phyloP scores from a whole-genome alignment of 2,888 invertebrate genomes.

The Ectemnius lituratus region DNA sequence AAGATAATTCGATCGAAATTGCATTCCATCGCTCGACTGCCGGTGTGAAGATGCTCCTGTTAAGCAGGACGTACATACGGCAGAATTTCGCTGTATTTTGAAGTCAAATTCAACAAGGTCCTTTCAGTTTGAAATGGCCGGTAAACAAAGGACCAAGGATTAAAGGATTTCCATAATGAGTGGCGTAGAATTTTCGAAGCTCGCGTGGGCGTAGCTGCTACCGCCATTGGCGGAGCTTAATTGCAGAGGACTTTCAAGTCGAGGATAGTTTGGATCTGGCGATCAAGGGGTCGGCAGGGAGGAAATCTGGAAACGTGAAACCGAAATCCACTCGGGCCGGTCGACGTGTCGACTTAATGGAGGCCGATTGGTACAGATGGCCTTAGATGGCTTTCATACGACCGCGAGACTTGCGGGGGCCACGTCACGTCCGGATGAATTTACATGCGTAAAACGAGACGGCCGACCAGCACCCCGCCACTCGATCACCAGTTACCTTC shows the following conservation, averaged over 20 bases:
- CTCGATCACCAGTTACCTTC: slow-evolving; percentile 71
- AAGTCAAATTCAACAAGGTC: no score
- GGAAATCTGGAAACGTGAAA: slow-evolving; percentile 62
- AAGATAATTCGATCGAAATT: slow-evolving; percentile 48
- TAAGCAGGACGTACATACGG: no score
- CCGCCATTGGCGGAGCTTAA: no score
- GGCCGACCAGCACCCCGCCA: slow-evolving; percentile 49
- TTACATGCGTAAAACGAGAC: slow-evolving; percentile 73
- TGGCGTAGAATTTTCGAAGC: no score
- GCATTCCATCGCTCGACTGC: slow-evolving; percentile 13
- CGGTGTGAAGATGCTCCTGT: no score
- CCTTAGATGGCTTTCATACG: slow-evolving; percentile 65
- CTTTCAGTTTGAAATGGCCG: no score
- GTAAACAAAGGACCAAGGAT: no score
- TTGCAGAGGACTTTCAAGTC: no score
- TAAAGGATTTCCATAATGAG: no score
- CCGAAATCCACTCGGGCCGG: slow-evolving; percentile 51
- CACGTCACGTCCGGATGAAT: slow-evolving; percentile 77
- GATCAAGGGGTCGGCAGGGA: slow-evolving; percentile 17
- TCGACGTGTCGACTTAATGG: slow-evolving; percentile 66
- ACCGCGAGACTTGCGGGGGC: slow-evolving; percentile 54
- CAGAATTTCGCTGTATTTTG: no score
- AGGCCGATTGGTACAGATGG: slow-evolving; percentile 73
- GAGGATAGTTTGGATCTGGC: no score
- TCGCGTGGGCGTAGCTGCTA: no score